Evolutionary conservation across 1,140 invertebrate species (phyloP).

Genomic region (Drosophila sucinea): DNA sequence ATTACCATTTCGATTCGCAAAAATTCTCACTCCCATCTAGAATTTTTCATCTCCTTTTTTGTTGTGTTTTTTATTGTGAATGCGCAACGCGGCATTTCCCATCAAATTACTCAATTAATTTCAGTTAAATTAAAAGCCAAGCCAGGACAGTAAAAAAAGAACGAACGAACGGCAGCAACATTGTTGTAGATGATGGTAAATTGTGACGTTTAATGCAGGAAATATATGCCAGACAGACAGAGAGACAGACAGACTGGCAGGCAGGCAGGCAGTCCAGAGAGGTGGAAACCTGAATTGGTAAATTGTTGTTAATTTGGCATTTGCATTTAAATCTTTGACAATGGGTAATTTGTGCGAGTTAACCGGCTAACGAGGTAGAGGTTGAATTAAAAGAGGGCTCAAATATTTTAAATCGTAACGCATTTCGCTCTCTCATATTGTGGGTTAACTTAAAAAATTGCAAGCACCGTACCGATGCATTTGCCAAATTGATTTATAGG

Average conservation of each 20-base stretch:
- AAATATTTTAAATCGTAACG: no score
- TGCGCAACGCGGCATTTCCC: constrained; percentile 54
- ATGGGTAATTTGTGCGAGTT: constrained; percentile 23
- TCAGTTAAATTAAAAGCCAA: constrained; percentile 60
- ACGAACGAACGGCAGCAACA: constrained; percentile 1
- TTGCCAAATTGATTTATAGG: constrained; percentile 65
- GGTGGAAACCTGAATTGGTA: constrained; percentile 30
- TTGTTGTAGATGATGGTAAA: constrained; percentile 19
- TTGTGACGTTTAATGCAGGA: constrained; percentile 38
- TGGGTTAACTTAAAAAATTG: not conserved
- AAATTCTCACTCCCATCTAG: not conserved
- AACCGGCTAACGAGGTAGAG: not conserved
- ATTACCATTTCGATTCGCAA: constrained; percentile 2
- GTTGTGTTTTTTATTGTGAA: constrained; percentile 22
- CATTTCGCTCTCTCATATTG: not conserved
- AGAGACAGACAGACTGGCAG: not conserved
- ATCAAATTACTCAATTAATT: constrained; percentile 79
- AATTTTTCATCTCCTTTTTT: constrained; percentile 36
- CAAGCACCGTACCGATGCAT: constrained; percentile 18
- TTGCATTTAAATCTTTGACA: constrained; percentile 49
- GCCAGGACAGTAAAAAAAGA: constrained; percentile 24
- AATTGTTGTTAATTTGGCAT: constrained; percentile 56
- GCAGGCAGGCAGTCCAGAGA: not conserved
- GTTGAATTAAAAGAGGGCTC: no score
- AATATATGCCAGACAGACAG: constrained; percentile 15